These are phyloP conservation scores for Fragum whitleyi DNA, from an alignment of 2,888 invertebrate genomes.

Conservation along the genomic window DNA sequence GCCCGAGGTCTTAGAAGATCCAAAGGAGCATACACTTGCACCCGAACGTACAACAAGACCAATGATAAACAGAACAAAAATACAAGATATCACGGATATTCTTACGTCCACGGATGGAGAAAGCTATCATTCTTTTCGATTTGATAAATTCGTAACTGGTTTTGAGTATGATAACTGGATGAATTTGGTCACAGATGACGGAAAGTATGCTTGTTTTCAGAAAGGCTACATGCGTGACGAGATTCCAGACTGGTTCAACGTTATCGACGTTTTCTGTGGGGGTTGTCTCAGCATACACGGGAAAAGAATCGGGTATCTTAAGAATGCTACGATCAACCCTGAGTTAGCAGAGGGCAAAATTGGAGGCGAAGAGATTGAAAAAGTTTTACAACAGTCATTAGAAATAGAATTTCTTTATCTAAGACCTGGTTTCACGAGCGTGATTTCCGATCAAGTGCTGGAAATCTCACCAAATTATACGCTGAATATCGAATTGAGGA, in stretches of 20 bases:
- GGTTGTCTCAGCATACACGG: slow-evolving; percentile 51
- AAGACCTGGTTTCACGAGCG: slow-evolving; percentile 38
- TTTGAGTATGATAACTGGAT: background rate
- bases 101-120: slow-evolving; percentile 8
- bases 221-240: slow-evolving; percentile 1
- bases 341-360: slow-evolving; percentile 39
- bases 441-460: slow-evolving; percentile 14
- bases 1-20: slow-evolving; percentile 4
- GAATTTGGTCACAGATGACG: background rate
- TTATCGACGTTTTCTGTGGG: slow-evolving; percentile 21
- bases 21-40: background rate
- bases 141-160: slow-evolving; percentile 9
- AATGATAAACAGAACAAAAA: slow-evolving; percentile 2
- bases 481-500: slow-evolving; percentile 28
- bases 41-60: background rate
- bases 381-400: slow-evolving; percentile 43
- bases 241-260: slow-evolving; percentile 25
- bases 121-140: slow-evolving; percentile 7
- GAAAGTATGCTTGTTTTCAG: slow-evolving; percentile 2
- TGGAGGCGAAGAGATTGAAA: slow-evolving; percentile 51
- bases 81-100: background rate
- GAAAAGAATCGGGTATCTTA: slow-evolving; percentile 37
- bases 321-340: slow-evolving; percentile 49
- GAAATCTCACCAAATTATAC: background rate
- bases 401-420: slow-evolving; percentile 38